Conservation (phyloP, 2,888 invertebrate species). For the Myathropa florea region DNA sequence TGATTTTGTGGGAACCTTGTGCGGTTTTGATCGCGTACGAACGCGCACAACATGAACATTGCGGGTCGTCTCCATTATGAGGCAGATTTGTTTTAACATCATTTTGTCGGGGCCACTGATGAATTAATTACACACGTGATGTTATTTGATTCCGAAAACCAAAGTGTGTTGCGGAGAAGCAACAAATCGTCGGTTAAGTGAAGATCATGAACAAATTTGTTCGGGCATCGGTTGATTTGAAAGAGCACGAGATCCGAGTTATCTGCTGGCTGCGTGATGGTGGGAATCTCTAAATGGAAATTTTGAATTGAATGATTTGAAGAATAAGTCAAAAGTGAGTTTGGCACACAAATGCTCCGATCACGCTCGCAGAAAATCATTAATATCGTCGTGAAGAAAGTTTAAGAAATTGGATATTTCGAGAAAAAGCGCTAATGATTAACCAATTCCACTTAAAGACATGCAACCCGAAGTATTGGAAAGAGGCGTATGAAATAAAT, state of each 20-base stretch:
- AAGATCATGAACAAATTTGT: background rate
- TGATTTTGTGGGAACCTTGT: conserved; percentile 38
- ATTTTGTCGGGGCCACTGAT: conserved; percentile 23
- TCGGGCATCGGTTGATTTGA: background rate
- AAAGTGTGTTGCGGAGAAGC: background rate
- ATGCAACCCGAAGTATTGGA: too few species aligned
- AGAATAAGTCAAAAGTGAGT: too few species aligned
- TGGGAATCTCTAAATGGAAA: background rate
- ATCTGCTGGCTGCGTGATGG: background rate
- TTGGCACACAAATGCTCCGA: too few species aligned
- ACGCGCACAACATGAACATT: background rate
- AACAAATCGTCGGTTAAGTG: background rate
- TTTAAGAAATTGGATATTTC: too few species aligned
- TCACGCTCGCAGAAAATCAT: too few species aligned
- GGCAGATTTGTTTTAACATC: background rate
- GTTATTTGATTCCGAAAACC: conserved; percentile 41
- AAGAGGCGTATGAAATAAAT: too few species aligned
- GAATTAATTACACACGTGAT: conserved; percentile 53
- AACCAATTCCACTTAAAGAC: too few species aligned
- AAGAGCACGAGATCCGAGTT: background rate
- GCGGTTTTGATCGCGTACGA: conserved; percentile 3
- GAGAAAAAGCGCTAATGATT: too few species aligned
- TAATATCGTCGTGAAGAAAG: too few species aligned
- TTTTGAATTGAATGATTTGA: too few species aligned
- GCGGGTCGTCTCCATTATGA: background rate